A percentile compares a stretch with the other conserved stretches of the same genome.
phyloP scores from a whole-genome alignment of 2,797 vertebrate species.

The Alcedo quadribrachys region DNA sequence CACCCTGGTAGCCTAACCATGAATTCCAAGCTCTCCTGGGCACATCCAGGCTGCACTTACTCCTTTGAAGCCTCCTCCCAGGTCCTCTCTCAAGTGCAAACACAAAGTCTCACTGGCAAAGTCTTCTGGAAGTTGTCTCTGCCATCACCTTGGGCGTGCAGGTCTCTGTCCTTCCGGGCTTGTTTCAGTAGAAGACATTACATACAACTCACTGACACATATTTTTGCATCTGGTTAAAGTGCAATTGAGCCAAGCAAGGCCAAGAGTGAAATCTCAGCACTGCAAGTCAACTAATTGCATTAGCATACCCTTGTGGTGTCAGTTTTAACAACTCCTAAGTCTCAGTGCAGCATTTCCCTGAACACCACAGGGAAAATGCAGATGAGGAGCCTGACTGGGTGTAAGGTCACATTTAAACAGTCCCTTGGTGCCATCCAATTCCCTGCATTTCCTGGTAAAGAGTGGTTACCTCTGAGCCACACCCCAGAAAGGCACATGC shows the following conservation, averaged over 20 bases:
- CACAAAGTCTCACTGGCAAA: neutral
- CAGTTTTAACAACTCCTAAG: neutral
- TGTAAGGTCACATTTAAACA: conserved; percentile 45
- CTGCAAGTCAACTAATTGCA: neutral
- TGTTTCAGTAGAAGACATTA: neutral
- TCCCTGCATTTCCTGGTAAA: neutral
- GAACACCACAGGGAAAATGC: neutral
- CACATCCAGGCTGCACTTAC: neutral
- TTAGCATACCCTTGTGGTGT: neutral
- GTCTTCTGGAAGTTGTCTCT: neutral
- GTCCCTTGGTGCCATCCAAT: neutral
- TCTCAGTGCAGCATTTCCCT: neutral
- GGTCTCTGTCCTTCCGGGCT: neutral
- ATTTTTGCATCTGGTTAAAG: conserved; percentile 8
- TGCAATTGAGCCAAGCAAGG: neutral
- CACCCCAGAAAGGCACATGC: neutral
- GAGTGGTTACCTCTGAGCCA: neutral
- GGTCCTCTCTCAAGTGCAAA: neutral
- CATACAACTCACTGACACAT: neutral
- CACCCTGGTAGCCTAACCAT: neutral
- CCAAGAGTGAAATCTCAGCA: neutral
- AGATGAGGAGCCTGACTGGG: neutral
- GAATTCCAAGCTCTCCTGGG: neutral
- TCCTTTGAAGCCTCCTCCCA: neutral
- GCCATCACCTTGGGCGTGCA: neutral